phyloP scores from a whole-genome alignment of 2,888 invertebrate genomes.

The Drosophila putrida region DNA sequence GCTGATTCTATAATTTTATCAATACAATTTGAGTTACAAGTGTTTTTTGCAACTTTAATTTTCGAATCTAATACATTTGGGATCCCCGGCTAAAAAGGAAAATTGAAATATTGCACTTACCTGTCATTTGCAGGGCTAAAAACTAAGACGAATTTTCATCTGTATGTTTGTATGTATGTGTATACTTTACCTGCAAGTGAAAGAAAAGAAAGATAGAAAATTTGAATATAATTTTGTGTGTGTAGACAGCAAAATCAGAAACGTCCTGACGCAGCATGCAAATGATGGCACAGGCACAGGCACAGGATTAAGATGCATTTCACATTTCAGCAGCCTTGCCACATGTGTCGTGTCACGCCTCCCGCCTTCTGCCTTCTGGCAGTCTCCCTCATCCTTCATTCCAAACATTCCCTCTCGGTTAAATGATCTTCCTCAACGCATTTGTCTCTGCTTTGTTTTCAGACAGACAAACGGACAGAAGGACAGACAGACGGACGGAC shows the following conservation, averaged over 20 bases:
- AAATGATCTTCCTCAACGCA: constrained; percentile 58
- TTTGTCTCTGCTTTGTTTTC: constrained; percentile 55
- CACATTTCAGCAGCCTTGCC: constrained; percentile 38
- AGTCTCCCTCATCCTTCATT: constrained; percentile 1
- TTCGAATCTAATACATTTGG: no score
- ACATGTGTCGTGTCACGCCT: constrained; percentile 61
- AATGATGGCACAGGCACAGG: constrained; percentile 42
- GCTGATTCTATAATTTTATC: no score
- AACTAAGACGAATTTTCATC: constrained; percentile 31
- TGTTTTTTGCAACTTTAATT: no score
- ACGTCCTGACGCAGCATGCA: constrained; percentile 50
- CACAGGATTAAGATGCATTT: constrained; percentile 64
- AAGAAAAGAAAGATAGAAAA: constrained; percentile 1
- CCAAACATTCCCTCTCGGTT: constrained; percentile 4
- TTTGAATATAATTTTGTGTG: constrained; percentile 1
- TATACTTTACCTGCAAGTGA: constrained; percentile 72
- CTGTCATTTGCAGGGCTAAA: constrained; percentile 38
- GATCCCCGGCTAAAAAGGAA: neutral
- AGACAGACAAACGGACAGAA: neutral
- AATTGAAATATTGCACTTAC: constrained; percentile 55
- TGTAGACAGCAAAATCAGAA: constrained; percentile 30
- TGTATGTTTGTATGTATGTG: neutral
- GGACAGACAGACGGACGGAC: constrained; percentile 1
- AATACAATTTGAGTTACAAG: no score
- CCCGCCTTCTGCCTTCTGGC: constrained; percentile 12